phyloP scores from a whole-genome alignment of 1,140 invertebrate species.

The Stenopsyche tienmushanensis region DNA sequence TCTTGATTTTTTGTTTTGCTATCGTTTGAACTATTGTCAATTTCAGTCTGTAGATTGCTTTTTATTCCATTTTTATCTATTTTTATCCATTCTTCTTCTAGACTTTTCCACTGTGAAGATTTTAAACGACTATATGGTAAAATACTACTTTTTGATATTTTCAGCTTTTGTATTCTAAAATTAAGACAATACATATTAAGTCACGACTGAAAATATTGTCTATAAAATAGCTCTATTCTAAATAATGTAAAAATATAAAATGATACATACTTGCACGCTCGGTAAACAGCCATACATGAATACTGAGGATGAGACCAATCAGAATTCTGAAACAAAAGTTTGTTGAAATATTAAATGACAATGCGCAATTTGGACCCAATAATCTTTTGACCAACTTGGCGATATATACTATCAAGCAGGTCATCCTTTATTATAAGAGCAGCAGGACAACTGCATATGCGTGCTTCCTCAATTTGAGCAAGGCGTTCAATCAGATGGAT shows the following conservation, averaged over 20 bases:
- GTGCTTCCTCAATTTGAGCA: too few species aligned
- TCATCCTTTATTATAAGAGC: too few species aligned
- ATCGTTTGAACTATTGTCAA: too few species aligned
- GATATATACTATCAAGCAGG: background rate
- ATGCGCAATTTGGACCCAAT: background rate
- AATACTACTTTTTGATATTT: constrained; percentile 8
- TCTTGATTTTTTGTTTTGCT: too few species aligned
- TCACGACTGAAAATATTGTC: background rate
- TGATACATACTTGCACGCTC: constrained; percentile 44
- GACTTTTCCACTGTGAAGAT: background rate
- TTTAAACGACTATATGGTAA: constrained; percentile 1
- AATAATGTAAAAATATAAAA: background rate
- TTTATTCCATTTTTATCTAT: too few species aligned
- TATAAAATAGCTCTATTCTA: too few species aligned
- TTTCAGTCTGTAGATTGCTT: too few species aligned
- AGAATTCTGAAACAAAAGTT: constrained; percentile 25
- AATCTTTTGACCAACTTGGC: background rate
- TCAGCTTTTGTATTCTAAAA: constrained; percentile 15
- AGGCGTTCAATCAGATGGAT: too few species aligned
- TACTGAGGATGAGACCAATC: constrained; percentile 46
- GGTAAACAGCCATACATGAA: constrained; percentile 44
- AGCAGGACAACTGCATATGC: too few species aligned
- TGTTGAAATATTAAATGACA: too few species aligned
- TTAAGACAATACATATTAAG: background rate
- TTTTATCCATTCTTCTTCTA: too few species aligned